Evolutionary conservation across 2,888 invertebrate species (phyloP).

Genomic region (Acrocyrtus sp.): DNA sequence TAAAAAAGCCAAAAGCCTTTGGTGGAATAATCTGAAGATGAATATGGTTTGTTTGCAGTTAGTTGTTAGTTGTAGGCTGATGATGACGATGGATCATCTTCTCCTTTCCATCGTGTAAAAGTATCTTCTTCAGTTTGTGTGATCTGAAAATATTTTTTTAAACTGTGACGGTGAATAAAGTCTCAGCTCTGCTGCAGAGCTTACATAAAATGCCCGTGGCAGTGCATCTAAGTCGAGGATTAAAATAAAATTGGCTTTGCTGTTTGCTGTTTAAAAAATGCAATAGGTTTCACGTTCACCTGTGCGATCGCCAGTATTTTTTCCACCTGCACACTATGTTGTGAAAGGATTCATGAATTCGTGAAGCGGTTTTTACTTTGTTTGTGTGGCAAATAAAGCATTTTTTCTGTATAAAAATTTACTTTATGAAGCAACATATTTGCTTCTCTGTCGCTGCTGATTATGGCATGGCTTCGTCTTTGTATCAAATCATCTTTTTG

Average conservation of each 20-base stretch:
- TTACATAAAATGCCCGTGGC: constrained; percentile 11
- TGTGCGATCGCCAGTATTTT: constrained; percentile 23
- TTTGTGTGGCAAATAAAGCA: neutral
- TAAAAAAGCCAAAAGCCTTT: constrained; percentile 7
- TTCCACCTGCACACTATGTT: too few species aligned
- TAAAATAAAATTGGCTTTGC: constrained; percentile 22
- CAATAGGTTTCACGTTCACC: neutral
- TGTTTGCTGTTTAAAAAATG: constrained; percentile 18
- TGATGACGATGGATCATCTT: constrained; percentile 7
- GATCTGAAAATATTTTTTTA: constrained; percentile 9
- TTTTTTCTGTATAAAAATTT: too few species aligned
- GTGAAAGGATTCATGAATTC: neutral
- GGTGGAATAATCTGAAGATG: constrained; percentile 13
- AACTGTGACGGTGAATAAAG: neutral
- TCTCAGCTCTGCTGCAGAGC: constrained; percentile 2
- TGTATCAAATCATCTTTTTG: constrained; percentile 4
- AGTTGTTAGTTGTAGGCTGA: too few species aligned
- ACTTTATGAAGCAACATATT: too few species aligned
- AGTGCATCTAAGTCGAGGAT: constrained; percentile 25
- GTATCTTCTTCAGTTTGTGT: constrained; percentile 26
- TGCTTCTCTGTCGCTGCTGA: too few species aligned
- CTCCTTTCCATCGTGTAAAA: neutral
- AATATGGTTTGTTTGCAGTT: neutral
- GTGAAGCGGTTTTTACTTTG: neutral
- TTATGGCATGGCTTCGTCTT: constrained; percentile 6